Percentiles rank a stretch among this genome's conserved stretches.
Conservation (phyloP, 1,140 invertebrate species). For the Heterodera carotae region DNA sequence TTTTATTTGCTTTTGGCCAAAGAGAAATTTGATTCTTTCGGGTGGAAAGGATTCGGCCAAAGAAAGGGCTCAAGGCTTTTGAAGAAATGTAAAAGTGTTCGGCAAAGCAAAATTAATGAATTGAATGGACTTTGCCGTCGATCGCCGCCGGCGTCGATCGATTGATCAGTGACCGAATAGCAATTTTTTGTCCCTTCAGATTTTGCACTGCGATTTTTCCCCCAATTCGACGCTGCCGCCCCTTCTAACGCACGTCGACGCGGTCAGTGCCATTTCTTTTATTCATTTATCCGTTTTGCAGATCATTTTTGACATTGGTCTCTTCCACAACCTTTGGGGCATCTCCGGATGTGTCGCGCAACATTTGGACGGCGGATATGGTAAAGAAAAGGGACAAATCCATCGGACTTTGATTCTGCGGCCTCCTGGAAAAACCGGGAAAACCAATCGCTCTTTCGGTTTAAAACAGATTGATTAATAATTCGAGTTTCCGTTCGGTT, state of each 20-base stretch:
- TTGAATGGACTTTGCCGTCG: background rate
- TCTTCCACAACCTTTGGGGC: constrained; percentile 62
- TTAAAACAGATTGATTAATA: no score
- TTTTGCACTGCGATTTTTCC: constrained; percentile 58
- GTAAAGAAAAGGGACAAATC: constrained; percentile 16
- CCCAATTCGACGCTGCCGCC: constrained; percentile 48
- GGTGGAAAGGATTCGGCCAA: background rate
- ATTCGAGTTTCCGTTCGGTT: no score
- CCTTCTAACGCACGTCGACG: constrained; percentile 55
- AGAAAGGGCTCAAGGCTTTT: background rate
- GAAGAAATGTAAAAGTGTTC: background rate
- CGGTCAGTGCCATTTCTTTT: constrained; percentile 22
- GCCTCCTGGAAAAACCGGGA: no score
- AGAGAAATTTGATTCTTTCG: background rate
- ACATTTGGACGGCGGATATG: constrained; percentile 61
- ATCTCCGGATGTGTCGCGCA: constrained; percentile 62
- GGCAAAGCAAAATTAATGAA: background rate
- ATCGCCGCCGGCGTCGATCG: background rate
- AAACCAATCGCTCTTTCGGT: no score
- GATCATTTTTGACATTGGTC: constrained; percentile 61
- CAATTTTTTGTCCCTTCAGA: constrained; percentile 48
- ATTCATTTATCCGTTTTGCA: background rate
- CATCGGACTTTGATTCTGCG: no score
- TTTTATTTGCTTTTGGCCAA: background rate
- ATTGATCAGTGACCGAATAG: background rate